Evolutionary conservation across 2,113 vertebrate species (phyloP).

Genomic region (Emberiza fucata): DNA sequence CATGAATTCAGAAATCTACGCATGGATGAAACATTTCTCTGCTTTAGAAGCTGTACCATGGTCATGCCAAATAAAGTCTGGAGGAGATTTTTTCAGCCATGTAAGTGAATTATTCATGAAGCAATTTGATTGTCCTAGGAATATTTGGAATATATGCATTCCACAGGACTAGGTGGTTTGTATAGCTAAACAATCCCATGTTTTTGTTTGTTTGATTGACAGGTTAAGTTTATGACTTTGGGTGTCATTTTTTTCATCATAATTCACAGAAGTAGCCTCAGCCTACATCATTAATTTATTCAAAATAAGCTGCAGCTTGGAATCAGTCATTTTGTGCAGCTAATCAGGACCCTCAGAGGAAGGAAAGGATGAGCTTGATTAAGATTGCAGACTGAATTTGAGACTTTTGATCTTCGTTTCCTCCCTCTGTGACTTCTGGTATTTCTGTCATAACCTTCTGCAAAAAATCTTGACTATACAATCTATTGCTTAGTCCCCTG

Average conservation of each 20-base stretch:
- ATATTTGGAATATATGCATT: background rate
- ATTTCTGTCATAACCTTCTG: background rate
- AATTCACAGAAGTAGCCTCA: background rate
- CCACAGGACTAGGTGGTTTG: background rate
- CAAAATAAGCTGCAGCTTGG: background rate
- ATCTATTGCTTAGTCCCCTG: background rate
- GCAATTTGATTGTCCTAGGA: background rate
- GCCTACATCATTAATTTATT: background rate
- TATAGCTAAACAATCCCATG: background rate
- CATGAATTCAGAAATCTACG: background rate
- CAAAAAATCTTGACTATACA: background rate
- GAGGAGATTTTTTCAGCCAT: background rate
- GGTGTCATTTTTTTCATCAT: background rate
- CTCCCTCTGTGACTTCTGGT: background rate
- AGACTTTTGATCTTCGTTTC: constrained; percentile 14
- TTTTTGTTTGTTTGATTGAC: background rate
- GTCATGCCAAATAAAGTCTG: background rate
- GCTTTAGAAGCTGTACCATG: background rate
- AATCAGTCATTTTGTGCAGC: background rate
- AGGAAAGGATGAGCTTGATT: constrained; percentile 43
- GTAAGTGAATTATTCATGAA: background rate
- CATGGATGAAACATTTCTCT: background rate
- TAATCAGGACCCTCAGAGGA: constrained; percentile 28
- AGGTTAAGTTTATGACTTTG: background rate
- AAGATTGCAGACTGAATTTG: background rate